phyloP scores from a whole-genome alignment of 2,113 vertebrate species.

The Solea solea region DNA sequence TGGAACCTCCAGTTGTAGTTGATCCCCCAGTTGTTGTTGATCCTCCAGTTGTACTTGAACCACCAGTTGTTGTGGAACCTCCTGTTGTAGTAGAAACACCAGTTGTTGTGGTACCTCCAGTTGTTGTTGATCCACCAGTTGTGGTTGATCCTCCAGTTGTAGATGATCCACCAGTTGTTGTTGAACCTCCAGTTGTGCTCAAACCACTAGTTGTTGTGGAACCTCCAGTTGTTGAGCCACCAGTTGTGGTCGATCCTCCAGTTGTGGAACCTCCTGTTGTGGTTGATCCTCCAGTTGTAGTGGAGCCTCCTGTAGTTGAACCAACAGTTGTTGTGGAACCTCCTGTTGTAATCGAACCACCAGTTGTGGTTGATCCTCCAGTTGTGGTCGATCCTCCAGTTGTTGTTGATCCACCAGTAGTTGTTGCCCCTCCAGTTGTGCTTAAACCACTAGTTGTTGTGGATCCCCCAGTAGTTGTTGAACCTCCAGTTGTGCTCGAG shows the following conservation, averaged over 20 bases:
- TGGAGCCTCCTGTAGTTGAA: no score
- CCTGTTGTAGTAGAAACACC: not conserved
- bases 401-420: not conserved
- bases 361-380: not conserved
- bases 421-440: not conserved
- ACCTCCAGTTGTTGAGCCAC: not conserved
- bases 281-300: not conserved
- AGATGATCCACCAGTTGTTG: no score
- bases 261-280: not conserved
- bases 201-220: not conserved
- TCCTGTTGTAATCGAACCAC: not conserved
- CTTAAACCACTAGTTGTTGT: not conserved
- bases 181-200: not conserved
- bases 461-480: not conserved
- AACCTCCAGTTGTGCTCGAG: not conserved
- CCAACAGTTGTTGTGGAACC: no score
- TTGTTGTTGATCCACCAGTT: no score
- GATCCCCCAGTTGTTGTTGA: not conserved
- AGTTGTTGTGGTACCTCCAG: no score
- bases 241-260: no score
- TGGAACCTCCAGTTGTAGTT: not conserved
- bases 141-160: no score
- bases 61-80: no score
- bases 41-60: not conserved
- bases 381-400: not conserved